Conservation (phyloP, 2,888 invertebrate species). For the Muscina levida region DNA sequence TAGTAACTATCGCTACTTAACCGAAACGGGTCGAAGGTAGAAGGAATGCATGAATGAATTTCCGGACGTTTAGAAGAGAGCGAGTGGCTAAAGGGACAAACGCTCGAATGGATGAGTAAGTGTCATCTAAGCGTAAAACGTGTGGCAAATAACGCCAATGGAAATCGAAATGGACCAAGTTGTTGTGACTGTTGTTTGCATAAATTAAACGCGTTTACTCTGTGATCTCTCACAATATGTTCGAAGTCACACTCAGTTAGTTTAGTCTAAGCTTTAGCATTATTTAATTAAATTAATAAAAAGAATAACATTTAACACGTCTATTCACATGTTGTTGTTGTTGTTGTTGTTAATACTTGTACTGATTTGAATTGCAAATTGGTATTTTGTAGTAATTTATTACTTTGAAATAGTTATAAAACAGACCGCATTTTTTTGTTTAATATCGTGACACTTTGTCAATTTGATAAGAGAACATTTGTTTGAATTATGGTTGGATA, state of each 20-base stretch:
- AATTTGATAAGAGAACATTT: no score
- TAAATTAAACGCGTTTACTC: constrained; percentile 51
- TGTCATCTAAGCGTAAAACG: neutral
- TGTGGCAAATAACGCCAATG: neutral
- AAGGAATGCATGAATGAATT: no score
- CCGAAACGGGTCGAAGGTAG: no score
- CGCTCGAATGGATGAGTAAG: neutral
- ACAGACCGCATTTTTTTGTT: constrained; percentile 1
- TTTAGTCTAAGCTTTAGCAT: no score
- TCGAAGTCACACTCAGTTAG: neutral
- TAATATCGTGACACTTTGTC: neutral
- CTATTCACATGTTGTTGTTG: neutral
- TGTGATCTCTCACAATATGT: constrained; percentile 25
- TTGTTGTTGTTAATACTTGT: neutral
- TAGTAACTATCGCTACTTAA: no score
- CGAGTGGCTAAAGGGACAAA: neutral
- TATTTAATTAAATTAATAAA: constrained; percentile 20
- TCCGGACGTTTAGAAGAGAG: neutral
- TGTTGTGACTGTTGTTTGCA: constrained; percentile 35
- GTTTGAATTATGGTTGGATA: no score
- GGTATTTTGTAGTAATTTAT: constrained; percentile 39
- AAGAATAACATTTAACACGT: constrained; percentile 38
- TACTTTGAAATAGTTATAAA: constrained; percentile 22
- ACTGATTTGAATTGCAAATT: constrained; percentile 45
- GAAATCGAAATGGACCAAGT: neutral